phyloP scores from a whole-genome alignment of 2,797 vertebrate species.

The Sciurus carolinensis region DNA sequence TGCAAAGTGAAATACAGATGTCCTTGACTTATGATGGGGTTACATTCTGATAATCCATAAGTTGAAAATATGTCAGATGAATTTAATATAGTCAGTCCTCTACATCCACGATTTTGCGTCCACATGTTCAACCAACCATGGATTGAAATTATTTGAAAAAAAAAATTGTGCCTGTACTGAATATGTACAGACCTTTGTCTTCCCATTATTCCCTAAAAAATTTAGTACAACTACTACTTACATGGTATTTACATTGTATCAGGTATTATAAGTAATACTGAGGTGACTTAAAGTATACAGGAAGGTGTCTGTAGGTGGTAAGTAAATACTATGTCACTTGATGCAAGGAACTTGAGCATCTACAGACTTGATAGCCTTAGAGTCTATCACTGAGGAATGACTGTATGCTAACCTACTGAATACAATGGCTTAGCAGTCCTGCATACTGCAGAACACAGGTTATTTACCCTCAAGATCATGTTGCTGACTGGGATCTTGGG shows the following conservation, averaged over 20 bases:
- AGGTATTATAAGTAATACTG: not conserved
- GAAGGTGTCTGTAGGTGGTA: not conserved
- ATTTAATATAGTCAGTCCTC: not conserved
- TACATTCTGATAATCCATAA: not conserved
- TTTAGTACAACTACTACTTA: not conserved
- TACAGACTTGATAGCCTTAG: not conserved
- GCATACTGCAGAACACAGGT: too few species aligned
- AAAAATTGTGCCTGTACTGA: not conserved
- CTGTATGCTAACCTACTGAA: not conserved
- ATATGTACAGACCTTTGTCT: not conserved
- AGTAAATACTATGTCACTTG: not conserved
- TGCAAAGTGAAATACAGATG: not conserved
- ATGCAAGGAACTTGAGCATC: not conserved
- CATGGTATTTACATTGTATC: not conserved
- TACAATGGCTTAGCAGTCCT: too few species aligned
- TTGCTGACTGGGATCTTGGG: not conserved
- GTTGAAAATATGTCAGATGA: not conserved
- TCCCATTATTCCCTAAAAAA: not conserved
- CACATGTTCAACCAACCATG: not conserved
- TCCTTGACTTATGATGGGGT: not conserved
- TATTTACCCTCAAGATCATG: not conserved
- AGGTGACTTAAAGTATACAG: too few species aligned
- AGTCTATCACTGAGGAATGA: not conserved
- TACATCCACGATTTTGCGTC: not conserved
- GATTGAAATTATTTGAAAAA: not conserved